A percentile compares a stretch with the other conserved stretches of the same genome.
phyloP scores from a whole-genome alignment of 2,113 vertebrate species.

The Puffinus mauretanicus region DNA sequence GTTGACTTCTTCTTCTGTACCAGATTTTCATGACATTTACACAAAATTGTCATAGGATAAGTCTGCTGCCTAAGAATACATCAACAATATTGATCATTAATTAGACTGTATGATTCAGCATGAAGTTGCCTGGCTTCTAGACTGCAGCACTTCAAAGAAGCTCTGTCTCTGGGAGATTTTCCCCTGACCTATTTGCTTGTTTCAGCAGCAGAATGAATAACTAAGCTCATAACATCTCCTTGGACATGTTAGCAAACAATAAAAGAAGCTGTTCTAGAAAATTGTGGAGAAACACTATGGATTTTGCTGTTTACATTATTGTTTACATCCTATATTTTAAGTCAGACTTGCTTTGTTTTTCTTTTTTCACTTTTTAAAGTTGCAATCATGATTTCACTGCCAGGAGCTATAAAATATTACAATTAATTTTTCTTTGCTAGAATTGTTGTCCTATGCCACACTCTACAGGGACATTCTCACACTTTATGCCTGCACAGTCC shows the following conservation, averaged over 20 bases:
- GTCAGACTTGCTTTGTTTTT: not conserved
- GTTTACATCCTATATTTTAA: not conserved
- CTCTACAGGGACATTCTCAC: not conserved
- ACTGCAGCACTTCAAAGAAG: not conserved
- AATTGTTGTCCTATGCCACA: not conserved
- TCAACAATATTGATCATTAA: not conserved
- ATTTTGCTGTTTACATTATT: not conserved
- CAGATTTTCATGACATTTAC: not conserved
- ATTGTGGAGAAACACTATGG: not conserved
- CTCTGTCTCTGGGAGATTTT: not conserved
- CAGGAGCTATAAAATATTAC: not conserved
- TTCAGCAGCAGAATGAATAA: not conserved
- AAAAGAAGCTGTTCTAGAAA: not conserved
- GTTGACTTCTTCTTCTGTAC: not conserved
- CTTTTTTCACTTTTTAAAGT: not conserved
- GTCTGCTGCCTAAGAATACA: not conserved
- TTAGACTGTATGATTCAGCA: not conserved
- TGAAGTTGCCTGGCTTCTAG: not conserved
- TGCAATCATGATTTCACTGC: not conserved
- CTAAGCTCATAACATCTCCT: not conserved
- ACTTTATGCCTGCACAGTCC: not conserved
- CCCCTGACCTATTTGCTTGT: not conserved
- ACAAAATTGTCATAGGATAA: not conserved
- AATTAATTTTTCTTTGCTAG: not conserved
- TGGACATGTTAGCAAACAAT: not conserved